A percentile compares a stretch with the other conserved stretches of the same genome.
Evolutionary conservation across 2,888 invertebrate genomes (phyloP).

Genomic region (Idaea straminata): DNA sequence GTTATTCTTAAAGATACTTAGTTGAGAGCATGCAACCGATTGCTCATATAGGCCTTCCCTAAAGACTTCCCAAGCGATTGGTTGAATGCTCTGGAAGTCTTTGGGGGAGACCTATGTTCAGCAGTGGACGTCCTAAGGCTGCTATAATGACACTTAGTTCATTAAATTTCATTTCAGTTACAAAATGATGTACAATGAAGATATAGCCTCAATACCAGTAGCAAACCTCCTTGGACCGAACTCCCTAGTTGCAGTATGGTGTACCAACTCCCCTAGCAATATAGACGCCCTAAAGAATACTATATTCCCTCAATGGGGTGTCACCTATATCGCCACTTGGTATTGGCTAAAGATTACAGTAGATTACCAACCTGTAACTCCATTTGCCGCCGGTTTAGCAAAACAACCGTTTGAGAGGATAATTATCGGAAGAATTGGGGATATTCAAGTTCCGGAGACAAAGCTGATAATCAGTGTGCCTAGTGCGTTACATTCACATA

Average conservation of each 20-base stretch:
- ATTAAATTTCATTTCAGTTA: conserved; percentile 77
- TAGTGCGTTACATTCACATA: conserved; percentile 96
- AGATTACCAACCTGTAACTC: conserved; percentile 83
- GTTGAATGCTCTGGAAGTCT: too few relatives aligned
- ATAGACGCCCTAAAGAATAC: conserved; percentile 83
- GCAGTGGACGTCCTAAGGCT: too few relatives aligned
- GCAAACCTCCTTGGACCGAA: conserved; percentile 79
- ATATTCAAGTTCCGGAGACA: conserved; percentile 58
- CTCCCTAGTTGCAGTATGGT: conserved; percentile 92
- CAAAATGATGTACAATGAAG: conserved; percentile 88
- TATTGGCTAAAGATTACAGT: conserved; percentile 94
- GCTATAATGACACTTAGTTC: too few relatives aligned
- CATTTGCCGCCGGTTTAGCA: conserved; percentile 82
- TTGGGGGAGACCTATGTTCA: too few relatives aligned
- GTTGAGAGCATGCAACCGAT: too few relatives aligned
- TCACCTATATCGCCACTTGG: conserved; percentile 86
- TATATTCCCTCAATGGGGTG: conserved; percentile 90
- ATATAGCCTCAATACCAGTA: conserved; percentile 86
- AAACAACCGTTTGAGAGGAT: conserved; percentile 96
- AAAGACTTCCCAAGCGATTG: too few relatives aligned
- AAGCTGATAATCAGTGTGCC: conserved; percentile 90
- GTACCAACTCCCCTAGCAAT: conserved; percentile 91
- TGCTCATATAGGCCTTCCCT: too few relatives aligned
- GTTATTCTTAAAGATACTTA: too few relatives aligned
- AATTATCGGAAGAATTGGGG: conserved; percentile 62